Conservation (phyloP, 2,113 vertebrate species). For the Rattus norvegicus region DNA sequence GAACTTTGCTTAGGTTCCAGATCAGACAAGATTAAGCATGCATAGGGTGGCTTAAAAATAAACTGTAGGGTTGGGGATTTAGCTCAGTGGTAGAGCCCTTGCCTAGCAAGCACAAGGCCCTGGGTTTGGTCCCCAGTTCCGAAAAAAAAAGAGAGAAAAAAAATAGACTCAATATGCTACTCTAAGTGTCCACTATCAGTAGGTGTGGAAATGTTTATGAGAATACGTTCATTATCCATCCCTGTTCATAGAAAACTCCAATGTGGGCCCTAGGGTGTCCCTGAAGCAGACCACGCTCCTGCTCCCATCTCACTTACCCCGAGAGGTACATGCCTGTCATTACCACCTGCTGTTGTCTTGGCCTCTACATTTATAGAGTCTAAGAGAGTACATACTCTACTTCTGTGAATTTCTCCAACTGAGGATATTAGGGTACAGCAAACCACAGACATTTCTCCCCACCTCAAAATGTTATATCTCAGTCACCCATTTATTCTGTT, state of each 20-base stretch:
- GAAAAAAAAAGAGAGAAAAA: too few species aligned
- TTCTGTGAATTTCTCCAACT: neutral
- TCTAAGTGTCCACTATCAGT: neutral
- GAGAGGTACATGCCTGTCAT: neutral
- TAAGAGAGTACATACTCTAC: neutral
- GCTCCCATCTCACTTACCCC: neutral
- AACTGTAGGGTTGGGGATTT: too few species aligned
- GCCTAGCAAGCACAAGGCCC: too few species aligned
- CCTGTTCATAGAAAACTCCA: neutral
- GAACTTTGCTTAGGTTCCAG: neutral
- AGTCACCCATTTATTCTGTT: neutral
- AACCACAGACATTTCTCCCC: neutral
- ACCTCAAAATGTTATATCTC: neutral
- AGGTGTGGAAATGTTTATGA: neutral
- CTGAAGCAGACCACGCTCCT: neutral
- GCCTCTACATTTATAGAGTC: neutral
- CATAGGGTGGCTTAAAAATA: neutral
- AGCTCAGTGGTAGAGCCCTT: too few species aligned
- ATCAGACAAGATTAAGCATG: neutral
- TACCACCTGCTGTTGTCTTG: too few species aligned
- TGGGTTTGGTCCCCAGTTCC: too few species aligned
- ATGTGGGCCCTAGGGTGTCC: neutral
- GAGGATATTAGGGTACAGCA: neutral
- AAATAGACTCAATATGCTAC: neutral
- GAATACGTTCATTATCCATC: neutral